Conservation (phyloP, 2,113 vertebrate species). For the Oncorhynchus kisutch region DNA sequence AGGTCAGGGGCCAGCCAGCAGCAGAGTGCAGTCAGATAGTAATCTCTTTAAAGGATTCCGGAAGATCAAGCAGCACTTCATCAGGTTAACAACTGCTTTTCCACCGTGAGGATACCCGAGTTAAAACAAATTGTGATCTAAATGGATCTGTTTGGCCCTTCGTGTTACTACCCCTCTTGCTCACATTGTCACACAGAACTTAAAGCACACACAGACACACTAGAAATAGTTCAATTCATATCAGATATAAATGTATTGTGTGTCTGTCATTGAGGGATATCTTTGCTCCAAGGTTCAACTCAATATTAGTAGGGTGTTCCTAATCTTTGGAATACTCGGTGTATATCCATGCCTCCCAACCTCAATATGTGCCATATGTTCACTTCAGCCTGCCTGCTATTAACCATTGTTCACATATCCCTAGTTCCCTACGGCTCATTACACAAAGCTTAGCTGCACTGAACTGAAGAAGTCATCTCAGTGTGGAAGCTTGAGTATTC, state of each 20-base stretch:
- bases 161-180: background rate
- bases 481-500: background rate
- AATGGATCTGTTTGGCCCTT: background rate
- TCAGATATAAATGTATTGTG: background rate
- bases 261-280: background rate
- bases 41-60: slow-evolving; percentile 5
- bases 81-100: background rate
- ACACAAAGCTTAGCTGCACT: background rate
- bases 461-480: background rate
- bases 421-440: background rate
- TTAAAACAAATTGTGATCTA: background rate
- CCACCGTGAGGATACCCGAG: background rate
- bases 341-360: background rate
- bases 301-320: no score
- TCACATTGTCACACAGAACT: background rate
- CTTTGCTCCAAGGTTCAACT: background rate
- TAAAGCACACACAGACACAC: background rate
- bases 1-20: slow-evolving; percentile 46
- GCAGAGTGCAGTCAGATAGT: slow-evolving; percentile 1
- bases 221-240: background rate
- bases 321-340: no score
- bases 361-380: background rate
- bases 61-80: background rate
- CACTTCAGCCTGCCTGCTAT: background rate
- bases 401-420: background rate